Evolutionary conservation across 2,113 vertebrate species (phyloP), one percentile per base, ranked within the genome.

Genomic region (Aramus guarauna): DNA sequence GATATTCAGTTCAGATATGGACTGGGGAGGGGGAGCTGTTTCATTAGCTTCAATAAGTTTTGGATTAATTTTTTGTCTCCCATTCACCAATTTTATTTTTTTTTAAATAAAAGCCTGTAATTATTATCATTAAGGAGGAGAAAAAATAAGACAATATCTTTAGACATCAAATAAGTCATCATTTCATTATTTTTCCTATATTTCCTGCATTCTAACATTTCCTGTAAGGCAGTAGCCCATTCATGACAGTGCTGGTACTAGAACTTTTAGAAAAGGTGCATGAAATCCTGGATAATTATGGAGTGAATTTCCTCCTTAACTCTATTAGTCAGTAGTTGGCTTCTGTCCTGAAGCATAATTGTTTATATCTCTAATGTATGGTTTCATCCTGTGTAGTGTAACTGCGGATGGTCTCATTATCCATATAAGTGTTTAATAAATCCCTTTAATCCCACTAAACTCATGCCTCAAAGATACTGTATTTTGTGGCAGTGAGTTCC

Each of bases 321-420:
- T 91, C 95, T 94, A 95, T 96, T 96, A 97, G 96, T 96, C 92
- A 97, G 96, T 92, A 94, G 96, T 92, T 96, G 97, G 96, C 95
- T 96, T 96, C 92, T 97, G 90, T 96, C 97, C 97, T 96, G 96
- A 96, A 97, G 97, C 95, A 91, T 96, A 96, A 96, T 96, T 97
- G 96, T 97, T 97, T 97, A 97, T 97, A 96, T 96, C 96, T 96
- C 96, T 97, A 96, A 97, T 96, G 96, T 96, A 97, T 97, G 96
- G 96, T 96, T 96, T 97, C 96, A 96, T 97, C 96, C 95, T 92
- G 91, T 94, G 94, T 96, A 97, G 96, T 94, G 96, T 97, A 96
- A 94, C 95, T 96, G 95, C 14, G 94, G 96, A 96, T 96, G 95
- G 95, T 96, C 96, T 97, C 96, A 96, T 97, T 97, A 97, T 97